phyloP scores from a whole-genome alignment of 2,797 vertebrate species.

The Pipistrellus kuhlii region DNA sequence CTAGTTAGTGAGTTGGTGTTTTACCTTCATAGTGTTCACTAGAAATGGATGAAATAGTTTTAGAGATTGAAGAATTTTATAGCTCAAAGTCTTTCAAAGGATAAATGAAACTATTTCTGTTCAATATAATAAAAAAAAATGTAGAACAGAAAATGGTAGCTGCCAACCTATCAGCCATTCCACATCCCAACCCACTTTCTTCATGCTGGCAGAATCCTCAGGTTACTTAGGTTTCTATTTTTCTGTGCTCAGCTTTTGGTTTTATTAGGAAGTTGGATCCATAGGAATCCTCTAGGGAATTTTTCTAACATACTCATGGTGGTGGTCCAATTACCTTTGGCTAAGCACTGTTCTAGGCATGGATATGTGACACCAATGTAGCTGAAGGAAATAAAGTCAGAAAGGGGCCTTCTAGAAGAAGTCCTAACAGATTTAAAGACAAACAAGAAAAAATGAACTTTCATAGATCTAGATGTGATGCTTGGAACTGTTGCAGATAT shows the following conservation, averaged over 20 bases:
- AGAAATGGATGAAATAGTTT: background rate
- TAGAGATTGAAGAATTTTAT: background rate
- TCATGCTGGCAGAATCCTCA: background rate
- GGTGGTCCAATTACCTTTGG: background rate
- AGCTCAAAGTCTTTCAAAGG: constrained; percentile 10
- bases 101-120: constrained; percentile 18
- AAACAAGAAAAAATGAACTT: background rate
- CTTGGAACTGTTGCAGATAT: background rate
- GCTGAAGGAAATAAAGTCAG: background rate
- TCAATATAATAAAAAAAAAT: constrained; percentile 17
- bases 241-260: background rate
- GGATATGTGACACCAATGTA: background rate
- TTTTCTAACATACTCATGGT: background rate
- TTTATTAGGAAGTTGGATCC: background rate
- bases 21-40: background rate
- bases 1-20: background rate
- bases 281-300: background rate
- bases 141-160: background rate
- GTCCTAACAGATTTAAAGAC: background rate
- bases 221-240: background rate
- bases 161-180: background rate
- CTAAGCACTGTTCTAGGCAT: background rate
- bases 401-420: background rate
- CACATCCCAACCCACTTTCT: too few relatives aligned
- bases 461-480: background rate